Conservation (phyloP, 2,888 invertebrate genomes). For the Rhyacophila evoluta region DNA sequence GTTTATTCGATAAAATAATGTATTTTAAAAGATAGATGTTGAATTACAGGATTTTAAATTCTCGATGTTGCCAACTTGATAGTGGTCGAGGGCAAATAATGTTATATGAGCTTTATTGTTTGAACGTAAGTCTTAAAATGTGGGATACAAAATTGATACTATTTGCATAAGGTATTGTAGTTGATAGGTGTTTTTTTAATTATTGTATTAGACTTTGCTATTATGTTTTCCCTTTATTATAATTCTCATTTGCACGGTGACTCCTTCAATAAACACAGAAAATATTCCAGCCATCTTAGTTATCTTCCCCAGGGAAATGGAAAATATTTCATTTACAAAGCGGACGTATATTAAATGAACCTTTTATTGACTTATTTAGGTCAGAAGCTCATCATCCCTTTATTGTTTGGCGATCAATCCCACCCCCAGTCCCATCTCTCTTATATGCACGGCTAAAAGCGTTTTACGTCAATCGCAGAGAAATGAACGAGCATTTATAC, state of each 20-base stretch:
- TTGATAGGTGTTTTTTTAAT: too few relatives aligned
- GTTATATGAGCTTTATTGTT: too few relatives aligned
- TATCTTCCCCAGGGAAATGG: not conserved
- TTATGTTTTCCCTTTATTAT: too few relatives aligned
- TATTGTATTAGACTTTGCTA: too few relatives aligned
- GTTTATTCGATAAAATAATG: too few relatives aligned
- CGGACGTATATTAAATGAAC: conserved; percentile 11
- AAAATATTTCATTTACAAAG: conserved; percentile 18
- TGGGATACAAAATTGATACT: too few relatives aligned
- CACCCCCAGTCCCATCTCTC: conserved; percentile 8
- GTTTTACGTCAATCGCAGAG: conserved; percentile 46
- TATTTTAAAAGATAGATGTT: too few relatives aligned
- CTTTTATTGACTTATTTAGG: conserved; percentile 28
- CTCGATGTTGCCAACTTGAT: too few relatives aligned
- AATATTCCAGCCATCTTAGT: not conserved
- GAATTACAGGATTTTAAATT: too few relatives aligned
- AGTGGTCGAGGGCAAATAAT: too few relatives aligned
- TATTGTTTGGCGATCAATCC: conserved; percentile 28
- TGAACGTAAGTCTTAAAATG: too few relatives aligned
- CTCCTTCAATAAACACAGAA: not conserved
- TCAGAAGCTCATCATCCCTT: conserved; percentile 27
- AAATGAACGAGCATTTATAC: conserved; percentile 47
- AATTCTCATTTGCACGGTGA: not conserved
- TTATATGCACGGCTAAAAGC: conserved; percentile 39
- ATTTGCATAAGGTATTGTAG: too few relatives aligned